A percentile compares a stretch with the other conserved stretches of the same genome.
Conservation (phyloP, 2,888 invertebrate species). For the Phlogophora meticulosa region DNA sequence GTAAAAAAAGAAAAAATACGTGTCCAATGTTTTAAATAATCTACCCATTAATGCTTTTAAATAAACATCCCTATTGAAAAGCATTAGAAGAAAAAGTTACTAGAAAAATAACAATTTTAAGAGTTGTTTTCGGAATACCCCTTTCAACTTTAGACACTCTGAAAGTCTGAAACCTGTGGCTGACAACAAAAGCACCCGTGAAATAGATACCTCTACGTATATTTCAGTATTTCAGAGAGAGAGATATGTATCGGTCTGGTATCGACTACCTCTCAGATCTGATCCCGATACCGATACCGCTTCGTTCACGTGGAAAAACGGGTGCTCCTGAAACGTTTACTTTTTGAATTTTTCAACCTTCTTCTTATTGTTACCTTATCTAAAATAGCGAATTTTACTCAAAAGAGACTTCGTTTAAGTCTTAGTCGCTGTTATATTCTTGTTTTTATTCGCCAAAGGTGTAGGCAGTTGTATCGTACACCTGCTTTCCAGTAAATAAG, state of each 20-base stretch:
- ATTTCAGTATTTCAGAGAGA: constrained; percentile 62
- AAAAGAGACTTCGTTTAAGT: neutral
- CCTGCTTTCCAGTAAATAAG: neutral
- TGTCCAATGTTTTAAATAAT: too few relatives aligned
- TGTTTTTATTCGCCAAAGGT: neutral
- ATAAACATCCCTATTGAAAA: too few relatives aligned
- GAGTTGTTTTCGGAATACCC: neutral
- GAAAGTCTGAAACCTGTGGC: constrained; percentile 33
- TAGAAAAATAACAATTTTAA: neutral
- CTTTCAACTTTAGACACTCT: neutral
- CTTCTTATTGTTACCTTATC: neutral
- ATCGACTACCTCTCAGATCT: constrained; percentile 67
- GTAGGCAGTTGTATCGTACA: too few relatives aligned
- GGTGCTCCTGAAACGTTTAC: constrained; percentile 9
- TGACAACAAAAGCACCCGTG: constrained; percentile 53
- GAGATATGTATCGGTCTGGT: constrained; percentile 68
- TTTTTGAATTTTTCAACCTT: neutral
- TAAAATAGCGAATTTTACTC: neutral
- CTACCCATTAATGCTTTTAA: too few relatives aligned
- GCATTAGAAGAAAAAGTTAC: too few relatives aligned
- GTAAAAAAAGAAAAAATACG: too few relatives aligned
- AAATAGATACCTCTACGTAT: constrained; percentile 54
- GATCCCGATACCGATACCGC: constrained; percentile 65
- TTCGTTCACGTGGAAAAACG: constrained; percentile 52
- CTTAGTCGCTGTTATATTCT: neutral